These are phyloP conservation scores for Ennomos erosarius DNA, from an alignment of 2,888 invertebrate species.

Conservation along the genomic window DNA sequence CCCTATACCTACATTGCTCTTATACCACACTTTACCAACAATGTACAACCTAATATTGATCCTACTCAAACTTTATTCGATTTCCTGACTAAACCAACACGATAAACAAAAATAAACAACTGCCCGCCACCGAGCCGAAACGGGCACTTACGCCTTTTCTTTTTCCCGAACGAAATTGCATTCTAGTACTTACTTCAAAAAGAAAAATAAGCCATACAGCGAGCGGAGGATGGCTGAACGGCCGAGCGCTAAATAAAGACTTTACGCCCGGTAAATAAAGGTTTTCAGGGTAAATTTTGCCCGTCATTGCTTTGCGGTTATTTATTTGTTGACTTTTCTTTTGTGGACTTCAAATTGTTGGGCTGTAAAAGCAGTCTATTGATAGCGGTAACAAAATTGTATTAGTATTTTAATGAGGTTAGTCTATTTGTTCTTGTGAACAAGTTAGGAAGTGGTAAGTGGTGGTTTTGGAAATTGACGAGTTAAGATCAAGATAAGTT, in stretches of 20 bases:
- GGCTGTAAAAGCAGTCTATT: too few species aligned
- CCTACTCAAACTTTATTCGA: neutral
- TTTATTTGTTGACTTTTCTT: slow-evolving; percentile 21
- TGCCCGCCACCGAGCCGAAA: slow-evolving; percentile 28
- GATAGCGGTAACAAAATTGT: too few species aligned
- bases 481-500: too few species aligned
- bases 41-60: too few species aligned
- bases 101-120: slow-evolving; percentile 9
- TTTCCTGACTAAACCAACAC: slow-evolving; percentile 1
- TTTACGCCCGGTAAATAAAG: slow-evolving; percentile 36
- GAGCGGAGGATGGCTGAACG: slow-evolving; percentile 18
- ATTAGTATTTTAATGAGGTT: too few species aligned
- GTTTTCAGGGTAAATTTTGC: slow-evolving; percentile 31
- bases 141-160: slow-evolving; percentile 30
- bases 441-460: too few species aligned
- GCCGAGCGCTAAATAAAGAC: slow-evolving; percentile 34
- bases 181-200: slow-evolving; percentile 49
- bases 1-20: too few species aligned
- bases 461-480: too few species aligned
- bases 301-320: slow-evolving; percentile 30
- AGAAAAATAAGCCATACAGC: slow-evolving; percentile 46
- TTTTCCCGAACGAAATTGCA: slow-evolving; percentile 57
- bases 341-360: too few species aligned
- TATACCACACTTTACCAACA: too few species aligned
- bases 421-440: too few species aligned